Conservation (phyloP, 2,113 vertebrate species). For the Festucalex cinctus region DNA sequence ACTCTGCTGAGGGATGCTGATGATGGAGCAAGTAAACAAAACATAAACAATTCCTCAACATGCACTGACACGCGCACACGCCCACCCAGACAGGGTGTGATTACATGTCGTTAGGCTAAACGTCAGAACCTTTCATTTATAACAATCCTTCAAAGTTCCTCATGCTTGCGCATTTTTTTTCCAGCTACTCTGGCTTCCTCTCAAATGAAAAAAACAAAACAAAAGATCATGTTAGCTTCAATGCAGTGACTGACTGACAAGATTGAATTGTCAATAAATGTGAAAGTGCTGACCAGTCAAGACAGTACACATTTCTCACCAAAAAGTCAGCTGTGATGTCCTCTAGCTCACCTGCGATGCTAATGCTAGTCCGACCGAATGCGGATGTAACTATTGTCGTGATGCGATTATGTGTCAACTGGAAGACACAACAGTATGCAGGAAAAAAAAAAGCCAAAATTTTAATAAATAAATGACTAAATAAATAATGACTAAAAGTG, state of each 20-base stretch:
- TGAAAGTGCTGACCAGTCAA: neutral
- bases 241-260: no score
- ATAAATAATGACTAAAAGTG: no score
- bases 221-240: neutral
- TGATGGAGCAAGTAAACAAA: constrained; percentile 32
- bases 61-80: constrained; percentile 17
- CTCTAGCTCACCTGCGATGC: no score
- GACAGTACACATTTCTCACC: no score
- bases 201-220: neutral
- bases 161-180: neutral
- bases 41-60: constrained; percentile 22
- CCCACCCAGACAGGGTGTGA: constrained; percentile 25
- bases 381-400: no score
- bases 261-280: neutral
- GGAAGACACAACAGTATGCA: no score
- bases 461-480: no score
- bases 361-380: no score
- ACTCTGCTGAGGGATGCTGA: constrained; percentile 29
- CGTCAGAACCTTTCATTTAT: constrained; percentile 30
- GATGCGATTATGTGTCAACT: no score
- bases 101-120: constrained; percentile 27
- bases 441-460: no score
- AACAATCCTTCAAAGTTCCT: neutral
- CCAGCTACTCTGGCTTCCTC: neutral
- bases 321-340: no score